Evolutionary conservation across 64 coral and sea anemone genomes (phyloP), one percentile per base, ranked within the genome.

Genomic region (Montipora efflorescens): DNA sequence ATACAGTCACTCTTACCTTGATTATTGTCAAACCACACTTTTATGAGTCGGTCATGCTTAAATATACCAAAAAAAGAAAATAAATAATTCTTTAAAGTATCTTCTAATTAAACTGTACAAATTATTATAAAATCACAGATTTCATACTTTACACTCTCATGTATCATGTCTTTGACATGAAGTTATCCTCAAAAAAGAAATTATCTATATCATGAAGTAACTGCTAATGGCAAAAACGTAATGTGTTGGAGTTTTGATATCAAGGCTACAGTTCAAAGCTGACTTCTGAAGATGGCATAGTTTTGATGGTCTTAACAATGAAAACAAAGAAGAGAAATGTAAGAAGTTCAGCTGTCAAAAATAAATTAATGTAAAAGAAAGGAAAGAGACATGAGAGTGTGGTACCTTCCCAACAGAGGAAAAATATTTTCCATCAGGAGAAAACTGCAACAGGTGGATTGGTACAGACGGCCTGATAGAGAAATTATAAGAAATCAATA

Each of bases 351-450:
- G 11, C 10, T 36, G 28, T 62, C 23, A 13, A 85, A 16, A 11
- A 36, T 36, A 36, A 36, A 28, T 66, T 13, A 15, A 52, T 36
- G 47, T 5, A 53, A 36, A 11, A 73, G 0, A 20, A 23, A 19
- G 9, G 8, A 12, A 25, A 79, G 14, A n/a, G 7, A 5, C 15
- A 49, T 19, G 14, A 12, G 4, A 15, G 4, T 43, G 9, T 46
- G 47, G 23, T 74, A 95, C 96, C 97, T 99, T 99, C 61, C 97
- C 97, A 90, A 96, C 78, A 21, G 97, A 99, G 67, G 89, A 95
- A 94, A 99, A 99, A 22, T 92, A 99, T 59, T 94, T 88, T 7
- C 97, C 95, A 90, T 99, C 95, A n/a, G 97, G 92, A 28, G 97
- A 99, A 81, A 96, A 99, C 67, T 84, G 92, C 2, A 99, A 52